These are phyloP conservation scores for Poliocrania exsul DNA, from an alignment of 2,797 vertebrate genomes.

Conservation along the genomic window DNA sequence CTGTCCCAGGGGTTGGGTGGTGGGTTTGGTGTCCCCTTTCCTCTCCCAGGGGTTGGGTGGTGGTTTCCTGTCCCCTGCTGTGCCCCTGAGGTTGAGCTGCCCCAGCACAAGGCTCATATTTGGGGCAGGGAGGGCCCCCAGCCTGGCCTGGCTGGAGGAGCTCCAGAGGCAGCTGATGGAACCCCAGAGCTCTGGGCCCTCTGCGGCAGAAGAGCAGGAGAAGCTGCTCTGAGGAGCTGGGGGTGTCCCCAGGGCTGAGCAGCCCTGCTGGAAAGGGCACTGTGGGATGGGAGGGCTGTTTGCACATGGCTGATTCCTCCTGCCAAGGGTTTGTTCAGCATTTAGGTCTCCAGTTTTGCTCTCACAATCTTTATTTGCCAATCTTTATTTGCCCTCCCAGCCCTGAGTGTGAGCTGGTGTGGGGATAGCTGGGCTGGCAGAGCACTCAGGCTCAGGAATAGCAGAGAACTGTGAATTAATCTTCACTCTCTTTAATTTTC, in stretches of 20 bases:
- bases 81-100: not conserved
- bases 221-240: not conserved
- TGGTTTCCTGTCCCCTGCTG: accelerated
- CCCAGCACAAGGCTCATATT: accelerated
- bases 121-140: accelerated
- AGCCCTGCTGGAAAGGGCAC: not conserved
- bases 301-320: not conserved
- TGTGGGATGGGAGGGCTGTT: not conserved
- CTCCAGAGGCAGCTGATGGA: not conserved
- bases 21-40: too few relatives aligned
- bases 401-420: not conserved
- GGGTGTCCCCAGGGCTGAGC: not conserved
- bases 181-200: not conserved
- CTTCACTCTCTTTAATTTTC: not conserved
- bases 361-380: not conserved
- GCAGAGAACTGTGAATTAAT: accelerated
- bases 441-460: not conserved
- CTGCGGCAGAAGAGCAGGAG: not conserved
- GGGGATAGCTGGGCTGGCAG: not conserved
- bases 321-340: not conserved
- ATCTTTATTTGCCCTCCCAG: accelerated
- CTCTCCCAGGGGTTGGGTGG: not conserved
- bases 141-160: not conserved
- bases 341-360: not conserved
- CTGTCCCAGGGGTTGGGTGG: too few relatives aligned